Conservation (phyloP, 2,888 invertebrate genomes). For the Scaptodrosophila latifasciaeformis region DNA sequence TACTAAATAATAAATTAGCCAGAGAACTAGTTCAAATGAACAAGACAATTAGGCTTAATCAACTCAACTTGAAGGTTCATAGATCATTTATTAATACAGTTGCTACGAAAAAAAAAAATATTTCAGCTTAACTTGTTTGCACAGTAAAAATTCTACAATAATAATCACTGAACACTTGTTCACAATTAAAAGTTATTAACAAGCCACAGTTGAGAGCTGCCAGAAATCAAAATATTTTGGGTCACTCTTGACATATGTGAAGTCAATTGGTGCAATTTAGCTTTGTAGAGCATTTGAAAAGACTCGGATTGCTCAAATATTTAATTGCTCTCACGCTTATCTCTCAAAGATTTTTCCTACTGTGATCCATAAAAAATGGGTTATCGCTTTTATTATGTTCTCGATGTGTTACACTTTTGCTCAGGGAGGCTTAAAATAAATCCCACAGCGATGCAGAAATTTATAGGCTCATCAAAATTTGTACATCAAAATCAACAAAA, state of each 20-base stretch:
- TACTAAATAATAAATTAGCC: no score
- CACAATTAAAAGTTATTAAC: neutral
- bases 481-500: constrained; percentile 21
- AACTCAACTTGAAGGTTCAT: no score
- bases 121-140: neutral
- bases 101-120: neutral
- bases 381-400: no score
- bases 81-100: no score
- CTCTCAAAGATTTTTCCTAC: no score
- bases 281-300: constrained; percentile 11
- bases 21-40: no score
- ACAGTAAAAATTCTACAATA: no score
- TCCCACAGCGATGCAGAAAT: constrained; percentile 34
- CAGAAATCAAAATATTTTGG: neutral
- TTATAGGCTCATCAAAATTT: constrained; percentile 9
- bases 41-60: neutral
- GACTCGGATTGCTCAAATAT: neutral
- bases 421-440: constrained; percentile 28
- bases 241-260: no score
- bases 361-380: constrained; percentile 36
- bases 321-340: constrained; percentile 41
- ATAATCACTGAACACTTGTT: no score
- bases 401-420: no score
- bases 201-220: neutral
- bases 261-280: no score